Percentiles rank a stretch among this genome's conserved stretches.
Evolutionary conservation across 1,140 invertebrate species (phyloP).

Genomic region (Eurosta solidaginis): DNA sequence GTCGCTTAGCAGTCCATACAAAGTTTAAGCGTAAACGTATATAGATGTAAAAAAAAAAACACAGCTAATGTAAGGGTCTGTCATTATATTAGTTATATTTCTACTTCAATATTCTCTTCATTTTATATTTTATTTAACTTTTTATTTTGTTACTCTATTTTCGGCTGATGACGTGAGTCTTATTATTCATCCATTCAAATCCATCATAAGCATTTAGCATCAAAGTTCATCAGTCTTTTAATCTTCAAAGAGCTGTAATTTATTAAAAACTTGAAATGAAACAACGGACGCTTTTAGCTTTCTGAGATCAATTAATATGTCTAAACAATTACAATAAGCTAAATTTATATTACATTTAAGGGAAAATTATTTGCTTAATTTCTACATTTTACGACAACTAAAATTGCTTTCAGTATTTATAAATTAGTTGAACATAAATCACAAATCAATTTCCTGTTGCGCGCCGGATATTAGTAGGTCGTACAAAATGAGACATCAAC

Average conservation of each 20-base stretch:
- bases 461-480: not conserved
- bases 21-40: too few species aligned
- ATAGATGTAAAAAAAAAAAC: not conserved
- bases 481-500: not conserved
- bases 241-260: not conserved
- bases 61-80: not conserved
- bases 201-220: not conserved
- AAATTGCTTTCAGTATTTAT: too few species aligned
- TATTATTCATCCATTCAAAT: not conserved
- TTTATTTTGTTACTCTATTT: not conserved
- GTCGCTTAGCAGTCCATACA: too few species aligned
- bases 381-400: too few species aligned
- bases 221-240: not conserved
- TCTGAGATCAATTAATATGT: too few species aligned
- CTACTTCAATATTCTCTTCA: not conserved
- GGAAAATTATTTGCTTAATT: too few species aligned
- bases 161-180: not conserved
- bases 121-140: not conserved
- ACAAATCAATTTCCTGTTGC: not conserved
- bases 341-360: too few species aligned
- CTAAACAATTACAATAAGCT: too few species aligned
- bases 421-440: not conserved
- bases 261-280: not conserved
- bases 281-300: not conserved
- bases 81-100: not conserved